Base-by-base conservation (phyloP, 2,888 invertebrate species). In the Auanema sp. region DNA sequence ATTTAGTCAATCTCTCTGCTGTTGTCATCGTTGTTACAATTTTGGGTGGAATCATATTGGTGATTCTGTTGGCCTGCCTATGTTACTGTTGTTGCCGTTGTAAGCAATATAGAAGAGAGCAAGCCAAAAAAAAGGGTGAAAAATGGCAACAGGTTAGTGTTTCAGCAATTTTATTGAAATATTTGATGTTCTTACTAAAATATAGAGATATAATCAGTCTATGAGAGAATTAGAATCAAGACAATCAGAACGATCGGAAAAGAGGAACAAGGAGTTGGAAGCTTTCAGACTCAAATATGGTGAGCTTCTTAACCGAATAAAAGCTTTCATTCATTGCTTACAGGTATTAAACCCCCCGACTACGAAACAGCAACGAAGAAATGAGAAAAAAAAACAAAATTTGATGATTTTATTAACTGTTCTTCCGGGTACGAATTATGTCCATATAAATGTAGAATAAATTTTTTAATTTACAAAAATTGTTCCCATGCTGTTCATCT, bases 1-100 rank as follows among this genome's bases (percentile, higher is more conserved):
- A 66, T 72, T 33, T 58, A 72, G 76, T 76, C 10, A 76, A 72
- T 60, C 70, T 69, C 47, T 68, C 76, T 4, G 74, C 74, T 14
- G 65, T 70, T 10, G 72, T 72, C 42, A 69, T 76, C 63, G 71
- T 76, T 14, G 58, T 68, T 2, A 68, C 72, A 12, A 65, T 76
- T 24, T 66, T 70, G 54, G 67, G 64, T 12, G 76, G 74, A 47
- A 65, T 73, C 42, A 60, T 73, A 42, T 55, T 60, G 16, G 66
- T 70, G 3, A 66, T 73, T 58, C 53, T 75, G 11, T 65, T 69
- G 21, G 52, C 71, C 1, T 63, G 67, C 44, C 14, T 67, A 2
- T 71, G 66, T 25, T 73, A 65, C 44, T 71, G 70, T 49, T 64
- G 65, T 58, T 73, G 71, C 59, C 58, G 60, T 40, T 72, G 69